Base-by-base conservation (phyloP, 23 tunicate genomes). In the Trididemnum nubilum region DNA sequence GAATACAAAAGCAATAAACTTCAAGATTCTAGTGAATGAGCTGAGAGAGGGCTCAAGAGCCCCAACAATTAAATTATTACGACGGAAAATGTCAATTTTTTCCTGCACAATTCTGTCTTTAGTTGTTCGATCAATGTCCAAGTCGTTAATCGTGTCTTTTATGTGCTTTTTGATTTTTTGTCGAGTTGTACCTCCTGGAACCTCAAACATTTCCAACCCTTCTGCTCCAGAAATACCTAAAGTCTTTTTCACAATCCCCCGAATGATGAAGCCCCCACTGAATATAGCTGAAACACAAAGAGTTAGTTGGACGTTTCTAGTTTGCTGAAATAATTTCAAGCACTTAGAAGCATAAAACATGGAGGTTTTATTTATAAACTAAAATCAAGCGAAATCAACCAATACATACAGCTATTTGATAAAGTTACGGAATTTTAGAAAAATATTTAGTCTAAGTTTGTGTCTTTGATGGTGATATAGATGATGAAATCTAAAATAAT, bases 41-140 rank as follows among this genome's bases (percentile, higher is more conserved):
- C 72, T 64, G 15, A 78, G 0, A 21, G 51, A 69, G 23, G 94
- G 94, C 70, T 89, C 63, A 36, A 89, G 39, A 59, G 73, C 36
- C 15, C 78, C 44, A 0, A 79, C 87, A 32, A 89, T 61, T 36
- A 51, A 72, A 78, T 89, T 89, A 66, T 89, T 89, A 33, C 80
- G 52, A 35, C 57, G 34, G 40, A 89, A 89, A 52, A 89, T 89
- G 7, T 63, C 64, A 28, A 89, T 77, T 65, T 83, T 89, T 78
- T 89, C 94, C 57, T 83, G 88, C 25, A 89, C 69, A 54, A 89
- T 89, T n/a, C 54, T 58, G 24, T 89, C 88, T 77, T 89, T 89
- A 7, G 51, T 22, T 7, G 38, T 76, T 26, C 81, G 58, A 32
- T 30, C 50, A 24, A 89, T 34, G 1, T 83, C 80, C 81, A 89